phyloP scores from a whole-genome alignment of 2,888 invertebrate genomes.

The Atrina japonica region DNA sequence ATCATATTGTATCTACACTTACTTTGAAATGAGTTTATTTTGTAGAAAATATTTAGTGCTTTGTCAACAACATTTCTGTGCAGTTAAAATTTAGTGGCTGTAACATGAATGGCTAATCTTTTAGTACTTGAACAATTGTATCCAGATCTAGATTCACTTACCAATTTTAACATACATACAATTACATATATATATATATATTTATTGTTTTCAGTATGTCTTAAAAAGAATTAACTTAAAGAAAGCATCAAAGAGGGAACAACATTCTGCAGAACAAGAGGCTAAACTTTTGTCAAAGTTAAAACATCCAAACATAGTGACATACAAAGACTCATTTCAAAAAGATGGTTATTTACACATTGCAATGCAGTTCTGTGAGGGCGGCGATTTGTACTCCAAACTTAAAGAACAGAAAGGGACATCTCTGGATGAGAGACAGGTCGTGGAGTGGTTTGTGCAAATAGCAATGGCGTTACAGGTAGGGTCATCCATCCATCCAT shows the following conservation, averaged over 20 bases:
- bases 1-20: too few species aligned
- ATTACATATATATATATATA: too few species aligned
- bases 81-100: too few species aligned
- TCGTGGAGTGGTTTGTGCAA: slow-evolving; percentile 82
- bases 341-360: slow-evolving; percentile 80
- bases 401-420: slow-evolving; percentile 80
- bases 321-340: slow-evolving; percentile 82
- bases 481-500: neutral
- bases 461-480: slow-evolving; percentile 82
- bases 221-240: slow-evolving; percentile 80
- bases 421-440: slow-evolving; percentile 80
- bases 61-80: too few species aligned
- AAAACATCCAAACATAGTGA: slow-evolving; percentile 82
- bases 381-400: slow-evolving; percentile 81
- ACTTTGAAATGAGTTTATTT: too few species aligned
- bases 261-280: slow-evolving; percentile 80
- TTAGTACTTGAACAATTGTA: too few species aligned
- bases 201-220: slow-evolving; percentile 78
- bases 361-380: slow-evolving; percentile 82
- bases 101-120: too few species aligned
- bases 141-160: neutral
- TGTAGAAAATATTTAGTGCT: too few species aligned
- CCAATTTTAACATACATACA: neutral
- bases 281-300: slow-evolving; percentile 80
- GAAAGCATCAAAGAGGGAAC: slow-evolving; percentile 78